Evolutionary conservation across 2,113 vertebrate genomes (phyloP).

Genomic region (Ginglymostoma cirratum): DNA sequence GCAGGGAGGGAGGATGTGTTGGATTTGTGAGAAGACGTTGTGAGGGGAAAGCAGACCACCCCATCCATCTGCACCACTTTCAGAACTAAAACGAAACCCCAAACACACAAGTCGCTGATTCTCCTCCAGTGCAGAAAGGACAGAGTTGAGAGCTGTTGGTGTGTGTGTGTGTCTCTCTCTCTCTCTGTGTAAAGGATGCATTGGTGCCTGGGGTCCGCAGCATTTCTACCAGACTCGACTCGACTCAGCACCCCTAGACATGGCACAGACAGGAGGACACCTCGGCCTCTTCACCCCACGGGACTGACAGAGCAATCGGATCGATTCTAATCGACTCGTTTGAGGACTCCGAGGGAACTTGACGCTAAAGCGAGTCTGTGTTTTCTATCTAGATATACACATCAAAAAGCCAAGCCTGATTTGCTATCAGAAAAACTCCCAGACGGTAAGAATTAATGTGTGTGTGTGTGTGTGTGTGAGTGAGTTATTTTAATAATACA

Average conservation of each 20-base stretch:
- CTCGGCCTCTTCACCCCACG: background rate
- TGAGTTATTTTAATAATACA: background rate
- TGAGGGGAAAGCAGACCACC: too few species aligned
- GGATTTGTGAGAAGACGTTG: too few species aligned
- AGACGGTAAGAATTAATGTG: slow-evolving; percentile 13
- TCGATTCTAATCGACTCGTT: background rate
- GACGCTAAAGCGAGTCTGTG: background rate
- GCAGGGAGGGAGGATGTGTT: too few species aligned
- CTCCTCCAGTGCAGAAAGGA: background rate
- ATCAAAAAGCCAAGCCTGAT: background rate
- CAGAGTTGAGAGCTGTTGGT: background rate
- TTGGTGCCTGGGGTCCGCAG: background rate
- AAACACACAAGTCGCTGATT: too few species aligned
- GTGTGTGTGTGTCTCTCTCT: background rate
- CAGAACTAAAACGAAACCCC: too few species aligned
- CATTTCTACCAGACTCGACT: background rate
- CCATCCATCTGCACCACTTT: too few species aligned
- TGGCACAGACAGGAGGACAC: background rate
- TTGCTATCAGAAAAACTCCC: background rate
- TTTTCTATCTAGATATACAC: background rate
- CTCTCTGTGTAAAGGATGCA: background rate
- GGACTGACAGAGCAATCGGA: background rate
- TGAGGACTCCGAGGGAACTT: background rate
- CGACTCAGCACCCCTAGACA: background rate
- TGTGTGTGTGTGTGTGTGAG: background rate